Evolutionary conservation across 2,797 vertebrate genomes (phyloP).

Genomic region (Ctenopoma multispine): DNA sequence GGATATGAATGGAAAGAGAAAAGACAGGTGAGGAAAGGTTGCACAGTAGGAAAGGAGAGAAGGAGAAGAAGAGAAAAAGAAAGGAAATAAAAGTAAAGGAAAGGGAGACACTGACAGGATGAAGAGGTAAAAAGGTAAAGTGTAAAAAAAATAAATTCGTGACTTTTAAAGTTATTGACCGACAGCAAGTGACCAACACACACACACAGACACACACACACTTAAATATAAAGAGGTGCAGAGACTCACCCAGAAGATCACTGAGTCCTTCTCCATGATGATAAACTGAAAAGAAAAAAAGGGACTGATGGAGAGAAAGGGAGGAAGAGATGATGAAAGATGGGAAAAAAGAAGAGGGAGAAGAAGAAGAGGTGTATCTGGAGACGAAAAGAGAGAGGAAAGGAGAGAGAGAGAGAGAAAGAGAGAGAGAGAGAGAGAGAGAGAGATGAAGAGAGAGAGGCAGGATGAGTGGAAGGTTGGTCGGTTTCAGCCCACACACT

Average conservation of each 20-base stretch:
- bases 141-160: constrained; percentile 19
- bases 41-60: background rate
- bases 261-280: constrained; percentile 74
- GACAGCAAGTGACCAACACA: constrained; percentile 20
- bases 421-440: constrained; percentile 31
- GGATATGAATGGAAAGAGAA: background rate
- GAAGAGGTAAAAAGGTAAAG: constrained; percentile 25
- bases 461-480: constrained; percentile 78
- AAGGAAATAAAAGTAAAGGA: background rate
- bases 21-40: background rate
- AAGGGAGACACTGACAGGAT: too few species aligned
- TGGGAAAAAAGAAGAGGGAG: constrained; percentile 45
- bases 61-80: background rate
- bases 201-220: constrained; percentile 38
- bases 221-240: constrained; percentile 37
- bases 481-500: constrained; percentile 80
- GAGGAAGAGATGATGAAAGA: constrained; percentile 52
- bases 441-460: constrained; percentile 48
- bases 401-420: constrained; percentile 20
- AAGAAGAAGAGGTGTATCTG: constrained; percentile 50
- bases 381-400: constrained; percentile 59
- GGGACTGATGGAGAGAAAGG: constrained; percentile 55
- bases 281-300: constrained; percentile 65
- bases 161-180: constrained; percentile 67
- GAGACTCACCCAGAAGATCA: constrained; percentile 77